Conservation (phyloP, 2,113 vertebrate genomes). For the Sinocyclocheilus grahami region DNA sequence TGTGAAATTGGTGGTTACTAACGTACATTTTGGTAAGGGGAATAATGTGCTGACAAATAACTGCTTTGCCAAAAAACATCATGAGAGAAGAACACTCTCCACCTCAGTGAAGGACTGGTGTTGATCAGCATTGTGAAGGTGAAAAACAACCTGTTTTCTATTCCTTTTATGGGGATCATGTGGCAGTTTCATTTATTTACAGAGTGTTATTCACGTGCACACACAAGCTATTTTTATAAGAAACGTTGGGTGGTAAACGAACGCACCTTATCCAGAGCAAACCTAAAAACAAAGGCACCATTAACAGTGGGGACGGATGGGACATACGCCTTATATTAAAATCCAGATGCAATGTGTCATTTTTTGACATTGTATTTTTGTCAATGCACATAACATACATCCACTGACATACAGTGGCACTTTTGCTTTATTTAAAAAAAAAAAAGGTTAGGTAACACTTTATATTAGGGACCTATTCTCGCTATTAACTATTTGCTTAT, state of each 20-base stretch:
- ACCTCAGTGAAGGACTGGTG: not conserved
- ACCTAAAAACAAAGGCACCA: not conserved
- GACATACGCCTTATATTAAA: not conserved
- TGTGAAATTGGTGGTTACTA: not conserved
- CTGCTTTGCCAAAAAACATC: not conserved
- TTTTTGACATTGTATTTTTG: not conserved
- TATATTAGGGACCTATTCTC: no score
- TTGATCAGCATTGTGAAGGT: not conserved
- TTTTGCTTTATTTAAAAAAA: not conserved
- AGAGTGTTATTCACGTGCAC: conserved; percentile 18
- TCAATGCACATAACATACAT: not conserved
- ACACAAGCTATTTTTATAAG: conserved; percentile 16
- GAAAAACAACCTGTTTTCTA: conserved; percentile 8
- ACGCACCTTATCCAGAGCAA: not conserved
- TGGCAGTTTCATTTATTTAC: not conserved
- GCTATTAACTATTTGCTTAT: no score
- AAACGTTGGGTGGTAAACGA: conserved; percentile 2
- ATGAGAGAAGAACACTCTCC: not conserved
- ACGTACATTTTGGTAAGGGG: not conserved
- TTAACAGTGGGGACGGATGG: not conserved
- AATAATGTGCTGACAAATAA: not conserved
- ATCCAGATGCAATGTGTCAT: not conserved
- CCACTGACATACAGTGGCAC: not conserved
- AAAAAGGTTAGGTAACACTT: not conserved
- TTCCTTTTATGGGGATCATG: not conserved